phyloP scores from a whole-genome alignment of 37 sponge, comb jelly and placozoan genomes.

The Corticium candelabrum region DNA sequence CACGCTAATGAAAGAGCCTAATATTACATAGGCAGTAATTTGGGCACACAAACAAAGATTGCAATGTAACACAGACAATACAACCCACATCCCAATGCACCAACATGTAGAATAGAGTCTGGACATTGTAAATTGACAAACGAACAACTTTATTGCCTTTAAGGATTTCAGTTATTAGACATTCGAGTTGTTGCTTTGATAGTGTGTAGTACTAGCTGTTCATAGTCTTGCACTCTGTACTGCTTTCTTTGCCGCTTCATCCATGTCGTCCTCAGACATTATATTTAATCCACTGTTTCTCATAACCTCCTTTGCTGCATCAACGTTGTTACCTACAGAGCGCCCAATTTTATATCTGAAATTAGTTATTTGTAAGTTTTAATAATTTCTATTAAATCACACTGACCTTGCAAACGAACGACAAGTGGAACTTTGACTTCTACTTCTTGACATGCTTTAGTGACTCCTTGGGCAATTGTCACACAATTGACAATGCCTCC shows the following conservation, averaged over 20 bases:
- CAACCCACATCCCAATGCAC: too few species aligned
- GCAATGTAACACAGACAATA: too few species aligned
- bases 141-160: too few species aligned
- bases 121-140: too few species aligned
- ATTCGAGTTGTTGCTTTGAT: too few species aligned
- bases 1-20: too few species aligned
- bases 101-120: too few species aligned
- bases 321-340: constrained; percentile 71
- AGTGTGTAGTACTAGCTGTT: too few species aligned
- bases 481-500: constrained; percentile 96
- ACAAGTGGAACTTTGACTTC: constrained; percentile 71
- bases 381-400: too few species aligned
- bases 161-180: too few species aligned
- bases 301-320: constrained; percentile 67
- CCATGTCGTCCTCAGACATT: constrained; percentile 54
- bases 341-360: background rate
- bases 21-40: too few species aligned
- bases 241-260: constrained; percentile 75
- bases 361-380: background rate
- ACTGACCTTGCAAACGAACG: constrained; percentile 84
- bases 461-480: constrained; percentile 87
- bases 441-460: constrained; percentile 70
- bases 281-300: constrained; percentile 71
- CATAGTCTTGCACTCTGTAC: background rate
- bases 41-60: too few species aligned